Conservation (phyloP, 1,140 invertebrate species). For the Drosophila bipectinata region DNA sequence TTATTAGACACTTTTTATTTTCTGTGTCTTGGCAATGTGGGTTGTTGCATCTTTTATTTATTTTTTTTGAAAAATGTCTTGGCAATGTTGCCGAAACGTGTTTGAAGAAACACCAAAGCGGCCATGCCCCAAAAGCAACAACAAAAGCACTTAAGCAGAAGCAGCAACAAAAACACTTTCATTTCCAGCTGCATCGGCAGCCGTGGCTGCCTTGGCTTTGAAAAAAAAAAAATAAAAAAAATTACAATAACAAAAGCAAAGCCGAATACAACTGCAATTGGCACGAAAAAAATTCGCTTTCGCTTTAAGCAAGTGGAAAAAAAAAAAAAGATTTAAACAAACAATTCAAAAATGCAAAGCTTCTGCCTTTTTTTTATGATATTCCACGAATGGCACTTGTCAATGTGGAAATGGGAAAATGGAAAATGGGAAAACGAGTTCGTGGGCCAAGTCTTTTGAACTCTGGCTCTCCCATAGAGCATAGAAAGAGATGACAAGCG, state of each 20-base stretch:
- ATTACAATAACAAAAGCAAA: no score
- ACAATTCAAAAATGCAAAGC: conserved; percentile 46
- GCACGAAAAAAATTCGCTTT: conserved; percentile 76
- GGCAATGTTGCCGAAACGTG: conserved; percentile 49
- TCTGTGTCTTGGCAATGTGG: neutral
- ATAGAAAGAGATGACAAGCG: neutral
- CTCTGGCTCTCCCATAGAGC: conserved; percentile 29
- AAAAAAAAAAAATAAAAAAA: conserved; percentile 24
- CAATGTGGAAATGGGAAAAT: conserved; percentile 30
- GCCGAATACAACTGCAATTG: conserved; percentile 64
- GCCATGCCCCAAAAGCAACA: neutral
- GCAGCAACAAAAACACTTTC: conserved; percentile 70
- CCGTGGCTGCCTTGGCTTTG: conserved; percentile 68
- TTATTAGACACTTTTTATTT: neutral
- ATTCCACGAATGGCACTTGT: conserved; percentile 64
- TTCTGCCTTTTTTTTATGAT: conserved; percentile 37
- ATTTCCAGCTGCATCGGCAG: conserved; percentile 55
- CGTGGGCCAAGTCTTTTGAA: conserved; percentile 76
- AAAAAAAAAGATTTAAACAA: conserved; percentile 17
- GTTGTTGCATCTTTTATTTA: conserved; percentile 5
- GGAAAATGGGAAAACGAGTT: conserved; percentile 63
- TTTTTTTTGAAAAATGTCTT: conserved; percentile 57
- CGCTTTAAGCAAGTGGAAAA: conserved; percentile 40
- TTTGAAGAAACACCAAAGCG: conserved; percentile 19
- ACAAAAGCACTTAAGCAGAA: conserved; percentile 7